Conservation (phyloP, 2,113 vertebrate species). For the Mus musculus region DNA sequence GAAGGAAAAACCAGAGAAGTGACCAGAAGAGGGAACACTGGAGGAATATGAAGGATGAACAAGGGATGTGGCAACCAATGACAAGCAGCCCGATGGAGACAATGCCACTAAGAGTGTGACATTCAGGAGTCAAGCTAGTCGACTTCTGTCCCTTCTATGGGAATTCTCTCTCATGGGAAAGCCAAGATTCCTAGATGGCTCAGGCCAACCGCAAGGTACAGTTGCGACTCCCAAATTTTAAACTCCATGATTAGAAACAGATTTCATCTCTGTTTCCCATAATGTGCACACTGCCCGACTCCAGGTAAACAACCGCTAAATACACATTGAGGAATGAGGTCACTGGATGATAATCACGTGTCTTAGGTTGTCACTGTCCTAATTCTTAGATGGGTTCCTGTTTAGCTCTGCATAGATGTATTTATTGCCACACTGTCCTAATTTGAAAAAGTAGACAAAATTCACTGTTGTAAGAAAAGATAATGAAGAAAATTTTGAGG, state of each 20-base stretch:
- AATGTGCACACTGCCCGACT: background rate
- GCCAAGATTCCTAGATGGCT: background rate
- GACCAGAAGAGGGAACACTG: background rate
- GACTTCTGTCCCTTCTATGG: background rate
- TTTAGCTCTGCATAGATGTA: background rate
- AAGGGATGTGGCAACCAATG: background rate
- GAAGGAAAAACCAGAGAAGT: background rate
- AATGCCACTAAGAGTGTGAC: rapidly evolving
- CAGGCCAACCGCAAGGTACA: background rate
- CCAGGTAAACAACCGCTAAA: background rate
- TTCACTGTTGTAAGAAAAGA: background rate
- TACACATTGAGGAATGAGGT: background rate
- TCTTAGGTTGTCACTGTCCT: background rate
- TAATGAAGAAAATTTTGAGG: background rate
- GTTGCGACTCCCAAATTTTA: background rate
- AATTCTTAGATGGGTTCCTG: background rate
- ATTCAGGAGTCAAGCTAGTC: background rate
- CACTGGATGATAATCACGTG: background rate
- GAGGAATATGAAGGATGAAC: background rate
- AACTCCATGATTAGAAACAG: background rate
- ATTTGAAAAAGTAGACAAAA: background rate
- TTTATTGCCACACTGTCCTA: background rate
- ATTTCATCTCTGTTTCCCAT: background rate
- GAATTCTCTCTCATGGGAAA: background rate
- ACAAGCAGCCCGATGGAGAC: rapidly evolving